Evolutionary conservation across 1,140 invertebrate genomes (phyloP), one percentile per base, ranked within the genome.

Genomic region (Laupala kohalensis): DNA sequence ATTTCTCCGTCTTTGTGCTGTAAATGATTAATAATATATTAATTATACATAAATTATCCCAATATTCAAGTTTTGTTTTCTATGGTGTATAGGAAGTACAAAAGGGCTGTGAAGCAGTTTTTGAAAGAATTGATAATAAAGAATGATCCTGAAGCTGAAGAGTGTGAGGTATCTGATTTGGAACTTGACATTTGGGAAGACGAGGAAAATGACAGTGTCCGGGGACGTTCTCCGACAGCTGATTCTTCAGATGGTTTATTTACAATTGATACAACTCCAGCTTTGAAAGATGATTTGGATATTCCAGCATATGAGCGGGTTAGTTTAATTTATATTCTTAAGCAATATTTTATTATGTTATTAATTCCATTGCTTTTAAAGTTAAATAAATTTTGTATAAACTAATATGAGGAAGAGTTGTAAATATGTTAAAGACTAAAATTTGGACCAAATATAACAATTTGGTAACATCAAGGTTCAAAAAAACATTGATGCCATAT

Each of bases 301-400:
- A 71, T 82, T 69, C 82, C 81, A 13, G 78, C 78, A 25, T 83
- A 83, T 75, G 78, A 78, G 53, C 79, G 78, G 75, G 81, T 81
- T 73, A 68, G 27, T 29, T 27, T 5, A 29, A 23, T 67, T 64
- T 25, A 13, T n/a, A 69, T 62, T 6, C 19, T 37, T 37, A 25
- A 3, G 6, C 12, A 26, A 6, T 64, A 66, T 71, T 5, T 25
- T 72, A 26, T 73, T 67, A 6, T 74, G 74, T 67, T 37, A 67
- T 74, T 69, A 9, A 64, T 6, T 67, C 53, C 69, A 71, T 66
- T 27, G 15, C 66, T 5, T 26, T 15, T 66, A 25, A 28, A 15
- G 29, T 68, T 27, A 62, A 27, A 65, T 73, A 69, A 24, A 65
- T 70, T 13, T 71, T 25, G 25, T 66, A 4, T 62, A 12, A 62